Conservation (phyloP, 37 sponge, comb jelly and placozoan species). For the Amphimedon queenslandica region DNA sequence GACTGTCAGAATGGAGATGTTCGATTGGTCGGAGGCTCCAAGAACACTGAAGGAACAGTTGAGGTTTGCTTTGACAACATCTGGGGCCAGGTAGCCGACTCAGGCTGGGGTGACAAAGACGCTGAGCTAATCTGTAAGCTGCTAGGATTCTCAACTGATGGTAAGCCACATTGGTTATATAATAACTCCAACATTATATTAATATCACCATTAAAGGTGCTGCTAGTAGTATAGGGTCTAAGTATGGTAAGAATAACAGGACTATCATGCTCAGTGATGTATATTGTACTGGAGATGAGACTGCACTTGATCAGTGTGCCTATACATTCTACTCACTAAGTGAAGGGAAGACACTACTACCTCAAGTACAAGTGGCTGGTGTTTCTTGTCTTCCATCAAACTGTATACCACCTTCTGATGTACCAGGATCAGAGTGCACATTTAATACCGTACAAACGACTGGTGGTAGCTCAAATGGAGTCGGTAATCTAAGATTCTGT, state of each 20-base stretch:
- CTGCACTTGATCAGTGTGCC: not conserved
- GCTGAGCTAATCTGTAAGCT: not conserved
- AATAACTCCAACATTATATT: too few relatives aligned
- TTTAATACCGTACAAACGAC: not conserved
- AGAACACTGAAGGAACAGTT: not conserved
- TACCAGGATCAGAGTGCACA: not conserved
- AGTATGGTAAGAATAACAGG: not conserved
- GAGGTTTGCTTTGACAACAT: not conserved
- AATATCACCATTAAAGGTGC: not conserved
- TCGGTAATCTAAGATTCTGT: not conserved
- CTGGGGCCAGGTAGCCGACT: not conserved
- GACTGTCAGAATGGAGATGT: conserved; percentile 10
- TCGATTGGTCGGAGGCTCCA: not conserved
- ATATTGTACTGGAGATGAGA: conserved; percentile 5
- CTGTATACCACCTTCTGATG: not conserved
- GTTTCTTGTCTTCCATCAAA: not conserved
- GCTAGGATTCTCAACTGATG: not conserved
- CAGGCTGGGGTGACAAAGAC: not conserved
- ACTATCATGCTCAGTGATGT: conserved; percentile 2
- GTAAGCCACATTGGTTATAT: not conserved
- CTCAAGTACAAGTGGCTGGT: not conserved
- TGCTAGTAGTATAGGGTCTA: not conserved
- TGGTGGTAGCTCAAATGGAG: not conserved
- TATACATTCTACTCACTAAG: conserved; percentile 2
- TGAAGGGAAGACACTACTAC: not conserved